Evolutionary conservation across 2,113 vertebrate species (phyloP).

Genomic region (Calonectris borealis): DNA sequence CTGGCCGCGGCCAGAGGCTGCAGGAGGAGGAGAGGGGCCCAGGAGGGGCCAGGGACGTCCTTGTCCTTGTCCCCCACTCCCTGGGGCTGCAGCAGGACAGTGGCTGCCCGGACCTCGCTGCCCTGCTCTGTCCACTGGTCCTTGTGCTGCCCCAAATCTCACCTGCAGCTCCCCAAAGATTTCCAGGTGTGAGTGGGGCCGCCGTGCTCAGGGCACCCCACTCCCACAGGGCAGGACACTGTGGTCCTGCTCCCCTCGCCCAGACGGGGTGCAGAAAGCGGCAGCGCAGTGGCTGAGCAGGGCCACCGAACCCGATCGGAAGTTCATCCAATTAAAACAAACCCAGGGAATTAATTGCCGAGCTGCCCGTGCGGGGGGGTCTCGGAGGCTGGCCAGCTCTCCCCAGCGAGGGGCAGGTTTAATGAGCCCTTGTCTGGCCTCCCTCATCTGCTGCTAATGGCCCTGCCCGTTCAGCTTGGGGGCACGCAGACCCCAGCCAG

Average conservation of each 20-base stretch:
- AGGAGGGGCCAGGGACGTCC: background rate
- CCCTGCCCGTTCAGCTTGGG: background rate
- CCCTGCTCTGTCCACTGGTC: background rate
- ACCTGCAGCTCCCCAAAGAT: background rate
- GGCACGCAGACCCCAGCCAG: fast-evolving
- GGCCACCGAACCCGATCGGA: background rate
- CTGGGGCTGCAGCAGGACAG: background rate
- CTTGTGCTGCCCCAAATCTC: background rate
- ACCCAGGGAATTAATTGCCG: constrained; percentile 6
- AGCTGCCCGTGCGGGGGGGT: background rate
- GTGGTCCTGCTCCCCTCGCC: background rate
- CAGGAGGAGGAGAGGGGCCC: background rate
- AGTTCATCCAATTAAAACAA: constrained; percentile 65
- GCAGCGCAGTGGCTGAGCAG: background rate
- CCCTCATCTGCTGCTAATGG: constrained; percentile 28
- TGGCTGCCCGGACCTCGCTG: background rate
- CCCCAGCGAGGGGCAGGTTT: background rate
- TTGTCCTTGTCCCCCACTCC: background rate
- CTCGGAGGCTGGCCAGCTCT: background rate
- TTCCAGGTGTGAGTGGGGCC: background rate
- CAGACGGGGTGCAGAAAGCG: fast-evolving
- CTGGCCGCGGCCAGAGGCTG: background rate
- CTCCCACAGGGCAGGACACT: background rate
- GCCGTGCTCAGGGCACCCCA: background rate
- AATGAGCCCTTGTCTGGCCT: constrained; percentile 25